Evolutionary conservation across 2,888 invertebrate species (phyloP).

Genomic region (Arctia plantaginis): DNA sequence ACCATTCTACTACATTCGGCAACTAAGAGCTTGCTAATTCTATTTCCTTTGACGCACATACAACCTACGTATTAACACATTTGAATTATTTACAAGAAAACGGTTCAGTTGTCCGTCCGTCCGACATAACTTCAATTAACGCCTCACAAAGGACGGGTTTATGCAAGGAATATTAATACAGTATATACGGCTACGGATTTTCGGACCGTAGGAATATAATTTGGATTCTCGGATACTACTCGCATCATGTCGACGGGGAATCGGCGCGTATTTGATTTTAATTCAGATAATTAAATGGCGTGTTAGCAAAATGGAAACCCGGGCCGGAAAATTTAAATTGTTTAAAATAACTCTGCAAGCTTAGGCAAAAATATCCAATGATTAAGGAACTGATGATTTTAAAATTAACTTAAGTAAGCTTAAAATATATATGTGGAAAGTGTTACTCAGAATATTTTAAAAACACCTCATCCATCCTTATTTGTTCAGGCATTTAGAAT

Average conservation of each 20-base stretch:
- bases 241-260: not conserved
- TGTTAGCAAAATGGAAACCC: not conserved
- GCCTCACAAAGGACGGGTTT: conserved; percentile 47
- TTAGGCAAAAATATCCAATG: not conserved
- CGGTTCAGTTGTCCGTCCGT: conserved; percentile 39
- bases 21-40: conserved; percentile 22
- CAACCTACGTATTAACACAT: conserved; percentile 40
- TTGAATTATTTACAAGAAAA: conserved; percentile 62
- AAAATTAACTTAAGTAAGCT: too few relatives aligned
- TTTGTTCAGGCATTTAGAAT: too few relatives aligned
- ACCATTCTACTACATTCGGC: too few relatives aligned
- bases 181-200: conserved; percentile 17
- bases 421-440: too few relatives aligned
- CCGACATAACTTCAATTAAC: conserved; percentile 68
- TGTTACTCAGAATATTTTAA: too few relatives aligned
- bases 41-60: conserved; percentile 29
- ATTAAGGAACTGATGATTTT: not conserved
- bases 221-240: conserved; percentile 1
- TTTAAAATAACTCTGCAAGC: not conserved
- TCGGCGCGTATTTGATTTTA: not conserved
- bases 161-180: conserved; percentile 47
- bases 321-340: not conserved
- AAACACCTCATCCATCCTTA: too few relatives aligned
- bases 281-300: not conserved
- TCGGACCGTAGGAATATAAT: conserved; percentile 8